A percentile compares a stretch with the other conserved stretches of the same genome.
Conservation (phyloP, 2,113 vertebrate species). For the Sturnus vulgaris region DNA sequence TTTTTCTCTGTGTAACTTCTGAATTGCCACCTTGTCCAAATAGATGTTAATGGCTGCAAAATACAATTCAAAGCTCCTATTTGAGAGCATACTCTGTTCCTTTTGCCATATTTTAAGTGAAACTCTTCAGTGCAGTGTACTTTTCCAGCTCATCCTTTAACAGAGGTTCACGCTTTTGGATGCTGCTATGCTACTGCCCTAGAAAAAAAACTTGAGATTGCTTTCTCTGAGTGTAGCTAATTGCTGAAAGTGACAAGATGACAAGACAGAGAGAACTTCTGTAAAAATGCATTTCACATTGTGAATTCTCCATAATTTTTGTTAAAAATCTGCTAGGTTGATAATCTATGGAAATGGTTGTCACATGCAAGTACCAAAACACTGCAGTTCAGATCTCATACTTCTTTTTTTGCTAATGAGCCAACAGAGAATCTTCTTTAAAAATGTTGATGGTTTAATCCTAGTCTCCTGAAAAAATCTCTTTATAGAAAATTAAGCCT, state of each 20-base stretch:
- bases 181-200: background rate
- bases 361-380: background rate
- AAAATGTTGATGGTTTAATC: background rate
- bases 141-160: background rate
- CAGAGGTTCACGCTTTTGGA: background rate
- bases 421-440: background rate
- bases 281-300: background rate
- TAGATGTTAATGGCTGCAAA: background rate
- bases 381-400: background rate
- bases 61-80: background rate
- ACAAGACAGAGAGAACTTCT: background rate
- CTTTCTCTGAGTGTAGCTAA: background rate
- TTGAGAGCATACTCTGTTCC: background rate
- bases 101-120: background rate
- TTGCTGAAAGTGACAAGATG: background rate
- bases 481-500: background rate
- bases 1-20: background rate
- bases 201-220: background rate
- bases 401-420: background rate
- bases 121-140: background rate
- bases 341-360: background rate
- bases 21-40: background rate
- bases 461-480: background rate
- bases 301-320: background rate
- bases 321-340: background rate